Percentiles rank a stretch among this genome's conserved stretches.
Conservation (phyloP, 2,888 invertebrate genomes). For the Catocala nupta region DNA sequence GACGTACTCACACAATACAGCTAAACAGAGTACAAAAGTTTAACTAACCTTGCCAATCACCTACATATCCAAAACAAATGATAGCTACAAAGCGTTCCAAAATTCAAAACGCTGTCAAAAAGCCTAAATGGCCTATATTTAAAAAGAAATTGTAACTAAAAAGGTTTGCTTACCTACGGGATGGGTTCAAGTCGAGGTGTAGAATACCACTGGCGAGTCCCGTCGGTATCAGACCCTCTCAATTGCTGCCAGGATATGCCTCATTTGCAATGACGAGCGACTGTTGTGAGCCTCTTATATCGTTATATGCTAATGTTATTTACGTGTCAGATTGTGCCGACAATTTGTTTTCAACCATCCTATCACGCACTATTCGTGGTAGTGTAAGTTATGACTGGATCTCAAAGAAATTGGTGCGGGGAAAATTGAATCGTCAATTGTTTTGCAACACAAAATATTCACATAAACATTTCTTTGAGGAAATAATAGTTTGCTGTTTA, state of each 20-base stretch:
- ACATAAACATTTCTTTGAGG: background rate
- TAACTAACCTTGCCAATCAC: too few species aligned
- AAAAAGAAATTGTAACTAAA: conserved; percentile 1
- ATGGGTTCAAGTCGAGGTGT: conserved; percentile 47
- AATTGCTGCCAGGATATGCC: conserved; percentile 80
- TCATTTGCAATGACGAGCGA: conserved; percentile 73
- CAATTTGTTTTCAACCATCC: conserved; percentile 52
- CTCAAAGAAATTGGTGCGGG: background rate
- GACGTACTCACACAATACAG: background rate
- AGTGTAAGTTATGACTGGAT: conserved; percentile 14
- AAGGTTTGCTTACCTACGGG: conserved; percentile 34
- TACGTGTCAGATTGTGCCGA: conserved; percentile 52
- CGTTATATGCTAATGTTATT: conserved; percentile 66
- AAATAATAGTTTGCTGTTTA: too few species aligned
- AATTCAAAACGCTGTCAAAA: conserved; percentile 8
- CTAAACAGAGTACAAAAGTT: too few species aligned
- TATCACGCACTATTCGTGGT: conserved; percentile 38
- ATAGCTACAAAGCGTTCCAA: background rate
- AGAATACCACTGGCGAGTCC: conserved; percentile 54
- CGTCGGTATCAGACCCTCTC: conserved; percentile 57
- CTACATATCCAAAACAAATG: background rate
- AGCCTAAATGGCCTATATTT: background rate
- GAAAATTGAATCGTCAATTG: background rate
- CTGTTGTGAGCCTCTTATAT: conserved; percentile 68
- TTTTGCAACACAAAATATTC: background rate